phyloP scores from a whole-genome alignment of 2,888 invertebrate genomes.

The Euclidia mi region DNA sequence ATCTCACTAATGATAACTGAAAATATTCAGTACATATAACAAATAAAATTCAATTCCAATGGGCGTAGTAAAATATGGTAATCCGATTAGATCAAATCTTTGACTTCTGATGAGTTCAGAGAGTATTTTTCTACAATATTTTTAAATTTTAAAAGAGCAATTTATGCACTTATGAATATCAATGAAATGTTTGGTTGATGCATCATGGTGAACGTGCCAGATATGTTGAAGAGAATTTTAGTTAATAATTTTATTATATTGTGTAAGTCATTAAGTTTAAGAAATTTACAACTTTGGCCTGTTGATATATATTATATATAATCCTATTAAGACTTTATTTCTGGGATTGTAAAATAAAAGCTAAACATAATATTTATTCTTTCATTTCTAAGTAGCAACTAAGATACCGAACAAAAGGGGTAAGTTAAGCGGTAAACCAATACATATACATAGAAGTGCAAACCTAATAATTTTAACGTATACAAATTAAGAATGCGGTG shows the following conservation, averaged over 20 bases:
- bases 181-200: constrained; percentile 86
- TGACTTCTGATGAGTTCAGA: constrained; percentile 81
- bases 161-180: constrained; percentile 85
- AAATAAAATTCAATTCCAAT: constrained; percentile 67
- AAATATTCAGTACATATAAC: constrained; percentile 41
- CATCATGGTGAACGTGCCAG: constrained; percentile 87
- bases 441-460: too few relatives aligned
- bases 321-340: constrained; percentile 90
- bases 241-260: constrained; percentile 90
- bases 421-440: too few relatives aligned
- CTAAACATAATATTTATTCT: constrained; percentile 74
- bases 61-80: constrained; percentile 74
- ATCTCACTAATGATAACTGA: constrained; percentile 84
- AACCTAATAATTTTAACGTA: too few relatives aligned
- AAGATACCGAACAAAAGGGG: background rate
- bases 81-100: constrained; percentile 80
- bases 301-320: constrained; percentile 90
- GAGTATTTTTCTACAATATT: constrained; percentile 90
- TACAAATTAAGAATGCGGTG: too few relatives aligned
- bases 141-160: constrained; percentile 83
- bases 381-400: constrained; percentile 58
- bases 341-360: constrained; percentile 90
- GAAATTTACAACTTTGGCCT: constrained; percentile 90
- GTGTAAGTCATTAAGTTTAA: constrained; percentile 90
- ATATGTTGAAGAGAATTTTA: constrained; percentile 89